Conservation (phyloP, 2,113 vertebrate genomes). For the Protobothrops mucrosquamatus region DNA sequence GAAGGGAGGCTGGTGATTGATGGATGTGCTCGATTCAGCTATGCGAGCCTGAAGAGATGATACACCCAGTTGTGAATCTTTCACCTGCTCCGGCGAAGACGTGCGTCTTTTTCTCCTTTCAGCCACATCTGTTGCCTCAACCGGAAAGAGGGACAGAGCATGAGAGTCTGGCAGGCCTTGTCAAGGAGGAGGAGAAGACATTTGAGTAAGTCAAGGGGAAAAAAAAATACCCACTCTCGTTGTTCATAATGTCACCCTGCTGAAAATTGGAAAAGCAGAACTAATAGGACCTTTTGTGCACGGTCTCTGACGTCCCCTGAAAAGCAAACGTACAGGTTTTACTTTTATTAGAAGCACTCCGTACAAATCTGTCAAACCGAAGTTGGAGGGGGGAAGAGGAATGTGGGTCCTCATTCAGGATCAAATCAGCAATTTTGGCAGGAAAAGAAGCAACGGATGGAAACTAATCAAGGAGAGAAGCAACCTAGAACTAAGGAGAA, state of each 20-base stretch:
- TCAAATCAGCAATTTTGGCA: not conserved
- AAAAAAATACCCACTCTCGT: conserved; percentile 19
- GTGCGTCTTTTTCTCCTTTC: not conserved
- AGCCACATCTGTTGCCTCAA: not conserved
- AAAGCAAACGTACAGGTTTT: conserved; percentile 35
- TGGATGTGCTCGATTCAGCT: conserved; percentile 8
- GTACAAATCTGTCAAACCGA: not conserved
- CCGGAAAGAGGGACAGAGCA: not conserved
- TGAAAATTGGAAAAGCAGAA: conserved; percentile 58
- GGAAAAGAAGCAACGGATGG: not conserved
- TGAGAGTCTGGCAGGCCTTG: conserved; percentile 6
- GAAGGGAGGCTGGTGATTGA: conserved; percentile 36
- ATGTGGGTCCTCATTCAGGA: not conserved
- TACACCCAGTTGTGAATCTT: conserved; percentile 37
- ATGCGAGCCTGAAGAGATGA: conserved; percentile 21
- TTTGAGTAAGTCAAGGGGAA: conserved; percentile 37
- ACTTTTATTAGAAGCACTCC: not conserved
- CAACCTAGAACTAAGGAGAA: not conserved
- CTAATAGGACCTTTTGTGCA: conserved; percentile 46
- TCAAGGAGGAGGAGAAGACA: conserved; percentile 40
- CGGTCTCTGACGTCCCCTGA: conserved; percentile 32
- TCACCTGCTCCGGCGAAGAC: conserved; percentile 24
- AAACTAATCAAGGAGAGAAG: not conserved
- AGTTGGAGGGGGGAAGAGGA: not conserved
- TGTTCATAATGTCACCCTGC: conserved; percentile 44